phyloP scores from a whole-genome alignment of 2,113 vertebrate species.

The Zapus hudsonius region DNA sequence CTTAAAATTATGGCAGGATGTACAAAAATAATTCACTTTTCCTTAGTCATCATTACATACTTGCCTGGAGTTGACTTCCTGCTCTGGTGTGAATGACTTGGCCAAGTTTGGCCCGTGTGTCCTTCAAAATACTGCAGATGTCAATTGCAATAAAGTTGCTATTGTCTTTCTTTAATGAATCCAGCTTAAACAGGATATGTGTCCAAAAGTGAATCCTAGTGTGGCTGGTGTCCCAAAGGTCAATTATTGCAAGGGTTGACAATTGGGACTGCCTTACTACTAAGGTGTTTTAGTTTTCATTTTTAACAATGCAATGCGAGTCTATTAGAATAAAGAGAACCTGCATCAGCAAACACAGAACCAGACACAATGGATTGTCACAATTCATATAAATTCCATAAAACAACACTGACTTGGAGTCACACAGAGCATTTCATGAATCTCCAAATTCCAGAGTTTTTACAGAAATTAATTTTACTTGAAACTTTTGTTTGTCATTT shows the following conservation, averaged over 20 bases:
- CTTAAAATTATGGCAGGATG: conserved; percentile 1
- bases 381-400: neutral
- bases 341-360: neutral
- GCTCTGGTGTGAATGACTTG: conserved; percentile 58
- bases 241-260: conserved; percentile 53
- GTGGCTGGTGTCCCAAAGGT: conserved; percentile 56
- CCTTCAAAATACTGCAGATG: conserved; percentile 65
- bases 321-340: conserved; percentile 73
- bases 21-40: conserved; percentile 35
- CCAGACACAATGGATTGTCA: conserved; percentile 28
- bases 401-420: neutral
- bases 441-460: conserved; percentile 26
- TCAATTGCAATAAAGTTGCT: conserved; percentile 56
- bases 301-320: conserved; percentile 56
- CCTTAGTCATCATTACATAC: conserved; percentile 49
- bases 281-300: conserved; percentile 33
- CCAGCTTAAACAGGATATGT: conserved; percentile 61
- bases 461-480: conserved; percentile 38
- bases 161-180: conserved; percentile 71
- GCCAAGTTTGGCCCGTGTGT: conserved; percentile 51
- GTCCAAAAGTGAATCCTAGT: conserved; percentile 73
- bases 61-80: conserved; percentile 58
- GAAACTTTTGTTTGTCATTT: neutral
- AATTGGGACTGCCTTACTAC: conserved; percentile 28
- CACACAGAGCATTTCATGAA: conserved; percentile 1